Conservation (phyloP, 2,797 vertebrate genomes). For the Scleropages formosus region DNA sequence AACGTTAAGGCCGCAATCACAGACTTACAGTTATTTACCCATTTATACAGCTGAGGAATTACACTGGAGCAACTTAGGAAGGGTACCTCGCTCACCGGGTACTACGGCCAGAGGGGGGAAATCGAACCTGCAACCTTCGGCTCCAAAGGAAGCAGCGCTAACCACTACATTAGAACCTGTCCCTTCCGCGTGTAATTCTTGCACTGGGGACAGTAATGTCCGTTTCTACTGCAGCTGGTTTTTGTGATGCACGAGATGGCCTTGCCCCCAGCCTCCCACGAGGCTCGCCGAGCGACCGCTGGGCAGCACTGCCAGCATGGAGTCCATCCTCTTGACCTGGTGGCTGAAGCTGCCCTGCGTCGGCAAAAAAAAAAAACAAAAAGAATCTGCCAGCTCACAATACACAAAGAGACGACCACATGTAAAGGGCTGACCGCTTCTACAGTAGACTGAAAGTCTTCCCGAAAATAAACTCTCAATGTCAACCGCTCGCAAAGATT, state of each 20-base stretch:
- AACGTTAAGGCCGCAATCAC: no score
- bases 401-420: slow-evolving; percentile 1
- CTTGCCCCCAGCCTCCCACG: neutral
- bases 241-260: neutral
- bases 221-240: neutral
- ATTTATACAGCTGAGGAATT: no score
- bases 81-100: no score
- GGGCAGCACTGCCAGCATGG: neutral
- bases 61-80: no score
- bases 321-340: neutral
- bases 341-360: neutral
- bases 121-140: no score
- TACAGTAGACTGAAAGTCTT: slow-evolving; percentile 11
- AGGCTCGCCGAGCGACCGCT: neutral
- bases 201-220: no score
- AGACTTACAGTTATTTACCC: no score
- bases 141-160: no score
- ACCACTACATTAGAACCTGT: no score
- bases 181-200: neutral
- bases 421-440: neutral
- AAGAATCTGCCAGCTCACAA: neutral
- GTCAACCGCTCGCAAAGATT: slow-evolving; percentile 57
- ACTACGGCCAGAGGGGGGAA: no score
- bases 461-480: neutral
- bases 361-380: neutral